Evolutionary conservation across 2,113 vertebrate species (phyloP), one percentile per base, ranked within the genome.

Genomic region (Numenius arquata): DNA sequence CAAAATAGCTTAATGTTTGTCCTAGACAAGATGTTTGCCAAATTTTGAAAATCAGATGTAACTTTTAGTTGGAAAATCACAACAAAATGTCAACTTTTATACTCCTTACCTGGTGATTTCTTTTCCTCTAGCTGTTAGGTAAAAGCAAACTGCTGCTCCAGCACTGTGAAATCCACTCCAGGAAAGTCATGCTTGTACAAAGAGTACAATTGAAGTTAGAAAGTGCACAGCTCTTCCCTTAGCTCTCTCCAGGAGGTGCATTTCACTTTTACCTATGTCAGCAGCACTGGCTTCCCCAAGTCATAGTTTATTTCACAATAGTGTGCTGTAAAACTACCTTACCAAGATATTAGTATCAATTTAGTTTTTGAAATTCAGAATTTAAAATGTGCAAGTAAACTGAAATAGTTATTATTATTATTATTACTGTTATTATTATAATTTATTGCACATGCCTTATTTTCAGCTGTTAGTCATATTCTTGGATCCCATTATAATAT

Each of bases 401-500:
- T 19, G 40, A 83, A 85, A 79, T 40, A 36, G 47, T 85, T 66
- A 8, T 32, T 74, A 15, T 85, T 66, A 8, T 32, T 74, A 15
- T 48, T 88, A 21, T 53, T 76, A 41, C 74, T 77, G 6, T 53
- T 81, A 65, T 70, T 88, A 55, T 48, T 74, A 36, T 48, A 7
- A 76, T 83, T 71, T 86, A 88, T 70, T 96, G 59, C 67, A 90
- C 72, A 73, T 93, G 75, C 29, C 52, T 79, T 62, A 34, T 96
- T 94, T 96, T 96, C 95, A 86, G 85, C 71, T 83, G 66, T 78
- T 89, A 85, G 59, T 91, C 74, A 73, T 77, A 80, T 77, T 91
- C 90, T 93, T 96, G 85, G 88, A 93, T 85, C 41, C 52, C 15
- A 12, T 81, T 88, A 83, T 83, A 91, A 88, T 58, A 96, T 93